Conservation (phyloP, 2,113 vertebrate species). For the Scatophagus argus region DNA sequence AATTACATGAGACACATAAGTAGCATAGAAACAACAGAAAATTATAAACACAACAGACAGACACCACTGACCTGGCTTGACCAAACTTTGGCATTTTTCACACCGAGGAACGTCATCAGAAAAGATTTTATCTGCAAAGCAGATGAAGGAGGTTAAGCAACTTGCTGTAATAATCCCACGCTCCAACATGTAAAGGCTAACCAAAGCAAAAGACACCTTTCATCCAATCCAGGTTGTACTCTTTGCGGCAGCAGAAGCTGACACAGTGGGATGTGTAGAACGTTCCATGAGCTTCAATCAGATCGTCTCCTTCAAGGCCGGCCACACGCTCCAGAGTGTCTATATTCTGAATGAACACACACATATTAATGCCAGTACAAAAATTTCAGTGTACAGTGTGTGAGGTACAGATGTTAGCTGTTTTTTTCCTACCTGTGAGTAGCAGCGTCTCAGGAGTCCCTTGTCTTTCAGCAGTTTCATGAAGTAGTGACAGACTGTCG, state of each 20-base stretch:
- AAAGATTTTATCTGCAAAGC: slow-evolving; percentile 89
- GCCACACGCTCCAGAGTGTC: slow-evolving; percentile 93
- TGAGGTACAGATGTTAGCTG: background rate
- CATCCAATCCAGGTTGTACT: slow-evolving; percentile 92
- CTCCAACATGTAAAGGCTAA: too few relatives aligned
- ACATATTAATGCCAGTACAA: background rate
- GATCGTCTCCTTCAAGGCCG: slow-evolving; percentile 85
- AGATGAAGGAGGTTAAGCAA: slow-evolving; percentile 2
- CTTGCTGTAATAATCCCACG: background rate
- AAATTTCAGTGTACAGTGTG: background rate
- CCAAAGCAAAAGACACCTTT: slow-evolving; percentile 84
- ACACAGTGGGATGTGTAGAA: slow-evolving; percentile 92
- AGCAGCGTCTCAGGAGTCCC: slow-evolving; percentile 89
- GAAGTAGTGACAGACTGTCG: slow-evolving; percentile 94
- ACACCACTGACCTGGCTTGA: slow-evolving; percentile 90
- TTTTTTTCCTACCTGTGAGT: slow-evolving; percentile 87
- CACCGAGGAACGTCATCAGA: slow-evolving; percentile 88
- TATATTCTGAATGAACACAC: slow-evolving; percentile 86
- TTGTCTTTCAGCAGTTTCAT: slow-evolving; percentile 93
- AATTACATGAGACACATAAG: background rate
- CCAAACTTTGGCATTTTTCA: slow-evolving; percentile 88
- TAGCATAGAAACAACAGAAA: background rate
- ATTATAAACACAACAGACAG: background rate
- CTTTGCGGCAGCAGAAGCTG: slow-evolving; percentile 82
- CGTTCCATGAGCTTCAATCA: slow-evolving; percentile 93